These are phyloP conservation scores for Spodoptera picta DNA, from an alignment of 2,888 invertebrate species.

Conservation along the genomic window DNA sequence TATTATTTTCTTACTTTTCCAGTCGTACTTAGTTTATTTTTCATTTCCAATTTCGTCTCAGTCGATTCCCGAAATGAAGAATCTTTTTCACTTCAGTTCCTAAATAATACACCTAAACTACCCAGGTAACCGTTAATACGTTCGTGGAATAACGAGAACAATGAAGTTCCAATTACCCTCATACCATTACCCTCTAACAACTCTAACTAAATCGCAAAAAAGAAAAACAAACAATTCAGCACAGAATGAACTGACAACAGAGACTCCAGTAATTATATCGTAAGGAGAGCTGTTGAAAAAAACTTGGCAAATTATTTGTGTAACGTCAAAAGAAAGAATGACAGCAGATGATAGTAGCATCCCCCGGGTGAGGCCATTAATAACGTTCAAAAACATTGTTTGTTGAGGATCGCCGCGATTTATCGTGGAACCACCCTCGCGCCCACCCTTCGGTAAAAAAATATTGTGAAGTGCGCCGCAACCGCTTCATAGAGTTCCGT, in stretches of 20 bases:
- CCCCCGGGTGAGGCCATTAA: constrained; percentile 74
- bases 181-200: constrained; percentile 21
- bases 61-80: no score
- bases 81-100: no score
- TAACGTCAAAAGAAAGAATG: constrained; percentile 76
- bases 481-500: constrained; percentile 52
- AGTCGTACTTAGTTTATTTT: no score
- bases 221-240: constrained; percentile 37
- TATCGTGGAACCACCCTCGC: constrained; percentile 65
- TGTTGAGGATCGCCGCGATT: constrained; percentile 81
- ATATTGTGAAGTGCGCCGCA: constrained; percentile 35
- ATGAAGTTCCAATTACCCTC: constrained; percentile 34
- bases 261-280: constrained; percentile 53
- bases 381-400: constrained; percentile 85
- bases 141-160: no score
- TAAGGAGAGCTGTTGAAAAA: constrained; percentile 57
- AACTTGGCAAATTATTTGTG: constrained; percentile 67
- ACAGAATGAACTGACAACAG: constrained; percentile 47
- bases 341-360: constrained; percentile 74
- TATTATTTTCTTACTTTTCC: not conserved
- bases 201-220: constrained; percentile 6
- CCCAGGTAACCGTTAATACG: constrained; percentile 10
- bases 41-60: no score
- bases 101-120: no score
- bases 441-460: constrained; percentile 54